Evolutionary conservation across 2,888 invertebrate genomes (phyloP), one percentile per base, ranked within the genome.

Genomic region (Electrophaes corylata): DNA sequence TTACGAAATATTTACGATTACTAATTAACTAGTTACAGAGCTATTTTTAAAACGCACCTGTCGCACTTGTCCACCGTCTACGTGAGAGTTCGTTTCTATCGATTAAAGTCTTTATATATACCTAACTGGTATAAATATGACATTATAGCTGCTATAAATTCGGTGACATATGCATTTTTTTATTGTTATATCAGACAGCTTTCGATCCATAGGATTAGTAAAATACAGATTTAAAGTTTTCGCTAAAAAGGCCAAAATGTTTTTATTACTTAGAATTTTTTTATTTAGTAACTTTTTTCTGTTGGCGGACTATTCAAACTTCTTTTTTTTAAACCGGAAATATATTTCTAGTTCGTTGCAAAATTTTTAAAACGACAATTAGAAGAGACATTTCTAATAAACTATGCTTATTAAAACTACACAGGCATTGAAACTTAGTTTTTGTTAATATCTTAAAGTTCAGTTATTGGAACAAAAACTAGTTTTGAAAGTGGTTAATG

Each of bases 371-470:
- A 60, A 58, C 35, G 47, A 48, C 54, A 54, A 60, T 60, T 57
- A 62, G 6, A n/a, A n/a, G 43, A 53, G 57, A 57, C 49, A 53
- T 62, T 52, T 56, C 53, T 52, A 57, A 60, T 60, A 53, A 53
- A 46, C 41, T 29, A 26, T 6, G 5, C 8, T 6, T 10, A 10
- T 29, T 2, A 57, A 58, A 51, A 62, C 50, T 53, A 56, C 53
- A 39, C 20, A n/a, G 35, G 37, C 5, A 29, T 29, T 5, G 52
- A 20, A 47, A 6, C 59, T 44, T 26, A 35, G 23, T 46, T 58
- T 49, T 53, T 57, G 39, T 12, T 11, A 11, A 19, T 29, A 45
- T 20, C 10, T 43, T 39, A 43, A n/a, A 47, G 45, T 51, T 55
- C 47, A 31, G 43, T 44, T 60, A 48, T 40, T 40, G 29, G n/a